Evolutionary conservation across 2,113 vertebrate genomes (phyloP).

Genomic region (Thinocorus orbignyianus): DNA sequence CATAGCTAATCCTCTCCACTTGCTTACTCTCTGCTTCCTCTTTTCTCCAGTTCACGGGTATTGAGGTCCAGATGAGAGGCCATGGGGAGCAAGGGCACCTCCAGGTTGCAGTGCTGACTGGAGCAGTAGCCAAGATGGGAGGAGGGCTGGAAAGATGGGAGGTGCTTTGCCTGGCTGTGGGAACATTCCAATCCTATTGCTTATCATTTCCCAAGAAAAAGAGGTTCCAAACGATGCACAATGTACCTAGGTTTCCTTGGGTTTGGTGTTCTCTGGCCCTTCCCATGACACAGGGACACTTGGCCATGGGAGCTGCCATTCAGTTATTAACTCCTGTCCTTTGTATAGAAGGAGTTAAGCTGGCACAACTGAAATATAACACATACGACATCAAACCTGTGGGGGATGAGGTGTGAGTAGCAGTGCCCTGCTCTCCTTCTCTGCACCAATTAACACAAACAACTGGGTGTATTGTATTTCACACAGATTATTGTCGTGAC

Average conservation of each 20-base stretch:
- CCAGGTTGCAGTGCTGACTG: neutral
- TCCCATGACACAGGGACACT: neutral
- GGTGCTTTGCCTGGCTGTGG: rapidly evolving
- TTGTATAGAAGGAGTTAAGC: neutral
- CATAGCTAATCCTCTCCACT: neutral
- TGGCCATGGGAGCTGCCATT: rapidly evolving
- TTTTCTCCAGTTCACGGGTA: neutral
- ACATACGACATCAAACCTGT: neutral
- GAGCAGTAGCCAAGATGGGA: neutral
- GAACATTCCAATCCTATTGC: neutral
- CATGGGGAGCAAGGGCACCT: rapidly evolving
- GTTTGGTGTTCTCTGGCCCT: neutral
- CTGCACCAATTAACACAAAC: neutral
- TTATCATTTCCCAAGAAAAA: neutral
- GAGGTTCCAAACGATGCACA: rapidly evolving
- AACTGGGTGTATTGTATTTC: neutral
- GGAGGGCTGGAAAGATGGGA: neutral
- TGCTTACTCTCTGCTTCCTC: neutral
- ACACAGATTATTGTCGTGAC: neutral
- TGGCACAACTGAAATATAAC: rapidly evolving
- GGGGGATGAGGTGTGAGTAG: neutral
- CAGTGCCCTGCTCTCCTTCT: neutral
- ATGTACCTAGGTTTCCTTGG: rapidly evolving
- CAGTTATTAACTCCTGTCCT: neutral
- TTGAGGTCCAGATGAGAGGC: neutral